phyloP scores from a whole-genome alignment of 2,888 invertebrate species.

The Hemithea aestivaria region DNA sequence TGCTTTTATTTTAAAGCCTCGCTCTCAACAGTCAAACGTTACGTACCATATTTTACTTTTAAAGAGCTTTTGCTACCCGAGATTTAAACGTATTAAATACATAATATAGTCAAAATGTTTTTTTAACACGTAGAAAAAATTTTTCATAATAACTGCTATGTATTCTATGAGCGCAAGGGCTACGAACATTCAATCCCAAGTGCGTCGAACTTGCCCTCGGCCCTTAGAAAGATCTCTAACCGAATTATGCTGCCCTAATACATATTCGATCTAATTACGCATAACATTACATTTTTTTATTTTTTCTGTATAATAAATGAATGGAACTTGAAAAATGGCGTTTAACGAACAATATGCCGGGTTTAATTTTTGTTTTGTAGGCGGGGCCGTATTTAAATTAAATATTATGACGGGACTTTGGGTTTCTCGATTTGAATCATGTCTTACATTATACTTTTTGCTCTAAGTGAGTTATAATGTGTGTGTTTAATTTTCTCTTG shows the following conservation, averaged over 20 bases:
- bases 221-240: slow-evolving; percentile 35
- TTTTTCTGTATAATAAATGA: slow-evolving; percentile 16
- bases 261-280: slow-evolving; percentile 78
- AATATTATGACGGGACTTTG: too few species aligned
- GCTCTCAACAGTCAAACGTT: too few species aligned
- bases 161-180: slow-evolving; percentile 16
- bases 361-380: neutral
- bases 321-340: slow-evolving; percentile 6
- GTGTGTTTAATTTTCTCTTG: too few species aligned
- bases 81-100: too few species aligned
- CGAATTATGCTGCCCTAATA: slow-evolving; percentile 67
- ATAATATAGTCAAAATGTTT: too few species aligned
- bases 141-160: slow-evolving; percentile 3
- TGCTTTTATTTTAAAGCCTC: too few species aligned
- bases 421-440: too few species aligned
- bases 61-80: too few species aligned
- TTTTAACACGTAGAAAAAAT: too few species aligned
- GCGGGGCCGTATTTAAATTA: neutral
- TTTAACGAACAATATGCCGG: neutral
- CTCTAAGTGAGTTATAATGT: too few species aligned
- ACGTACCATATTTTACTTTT: too few species aligned
- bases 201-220: slow-evolving; percentile 24
- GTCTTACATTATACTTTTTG: too few species aligned
- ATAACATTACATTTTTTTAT: slow-evolving; percentile 64
- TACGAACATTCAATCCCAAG: slow-evolving; percentile 18